phyloP scores from a whole-genome alignment of 2,888 invertebrate species.

The Plebejus argus region DNA sequence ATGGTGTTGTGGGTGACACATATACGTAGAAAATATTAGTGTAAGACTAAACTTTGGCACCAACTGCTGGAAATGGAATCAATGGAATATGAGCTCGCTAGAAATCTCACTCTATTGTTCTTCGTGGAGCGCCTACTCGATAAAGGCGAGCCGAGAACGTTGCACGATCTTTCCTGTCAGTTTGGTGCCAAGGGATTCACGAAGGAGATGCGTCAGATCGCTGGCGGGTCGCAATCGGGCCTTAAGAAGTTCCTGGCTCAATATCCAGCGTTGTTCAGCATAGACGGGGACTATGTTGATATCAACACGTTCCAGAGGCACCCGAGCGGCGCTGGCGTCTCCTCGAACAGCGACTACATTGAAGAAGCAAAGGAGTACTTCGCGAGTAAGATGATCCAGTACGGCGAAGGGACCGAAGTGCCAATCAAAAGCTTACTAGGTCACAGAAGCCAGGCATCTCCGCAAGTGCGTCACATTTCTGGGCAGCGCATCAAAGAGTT shows the following conservation, averaged over 20 bases:
- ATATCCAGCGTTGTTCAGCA: slow-evolving; percentile 97
- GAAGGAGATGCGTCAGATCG: slow-evolving; percentile 98
- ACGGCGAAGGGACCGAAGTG: slow-evolving; percentile 97
- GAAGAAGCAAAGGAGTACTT: slow-evolving; percentile 99
- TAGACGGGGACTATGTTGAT: slow-evolving; percentile 95
- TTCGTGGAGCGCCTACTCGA: slow-evolving; percentile 99
- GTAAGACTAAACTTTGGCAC: slow-evolving; percentile 77
- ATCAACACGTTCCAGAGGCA: slow-evolving; percentile 89
- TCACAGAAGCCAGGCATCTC: slow-evolving; percentile 97
- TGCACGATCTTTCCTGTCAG: slow-evolving; percentile 99
- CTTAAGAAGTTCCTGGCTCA: slow-evolving; percentile 97
- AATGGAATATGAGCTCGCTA: slow-evolving; percentile 95
- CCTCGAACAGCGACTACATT: slow-evolving; percentile 92
- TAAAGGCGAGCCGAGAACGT: slow-evolving; percentile 96
- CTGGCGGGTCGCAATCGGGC: slow-evolving; percentile 97
- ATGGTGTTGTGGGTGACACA: slow-evolving; percentile 81
- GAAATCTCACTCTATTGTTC: slow-evolving; percentile 97
- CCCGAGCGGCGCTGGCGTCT: slow-evolving; percentile 78
- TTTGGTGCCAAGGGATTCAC: slow-evolving; percentile 99
- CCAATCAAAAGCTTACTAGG: slow-evolving; percentile 98
- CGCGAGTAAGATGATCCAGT: slow-evolving; percentile 95
- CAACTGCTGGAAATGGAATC: slow-evolving; percentile 89
- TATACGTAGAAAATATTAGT: slow-evolving; percentile 78
- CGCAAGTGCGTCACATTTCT: slow-evolving; percentile 97
- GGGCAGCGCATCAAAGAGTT: slow-evolving; percentile 97